phyloP scores from a whole-genome alignment of 2,797 vertebrate species.

The Bucorvus abyssinicus region DNA sequence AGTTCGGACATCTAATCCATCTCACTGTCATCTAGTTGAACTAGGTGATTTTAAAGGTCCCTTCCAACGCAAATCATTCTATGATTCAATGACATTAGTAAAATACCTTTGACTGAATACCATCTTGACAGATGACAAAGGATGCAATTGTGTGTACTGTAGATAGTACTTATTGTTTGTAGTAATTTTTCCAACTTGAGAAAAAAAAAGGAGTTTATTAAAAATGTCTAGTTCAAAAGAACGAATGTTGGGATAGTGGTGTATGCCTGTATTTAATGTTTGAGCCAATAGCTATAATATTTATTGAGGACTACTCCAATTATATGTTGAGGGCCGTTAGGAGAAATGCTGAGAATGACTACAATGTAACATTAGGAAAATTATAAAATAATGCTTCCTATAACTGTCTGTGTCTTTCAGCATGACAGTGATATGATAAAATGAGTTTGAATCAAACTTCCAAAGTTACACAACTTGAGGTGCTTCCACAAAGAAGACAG shows the following conservation, averaged over 20 bases:
- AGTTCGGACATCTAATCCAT: neutral
- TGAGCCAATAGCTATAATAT: neutral
- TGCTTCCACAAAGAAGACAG: neutral
- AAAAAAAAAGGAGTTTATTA: neutral
- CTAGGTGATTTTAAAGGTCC: no score
- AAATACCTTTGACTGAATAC: neutral
- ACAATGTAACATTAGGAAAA: neutral
- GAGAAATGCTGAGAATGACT: neutral
- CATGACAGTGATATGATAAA: neutral
- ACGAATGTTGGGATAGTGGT: neutral
- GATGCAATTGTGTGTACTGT: neutral
- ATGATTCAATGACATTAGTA: neutral
- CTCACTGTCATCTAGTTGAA: neutral
- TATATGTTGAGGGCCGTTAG: neutral
- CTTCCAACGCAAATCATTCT: neutral
- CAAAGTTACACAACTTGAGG: neutral
- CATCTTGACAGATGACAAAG: neutral
- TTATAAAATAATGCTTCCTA: neutral
- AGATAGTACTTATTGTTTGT: neutral
- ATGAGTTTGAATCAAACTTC: neutral
- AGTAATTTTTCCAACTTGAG: neutral
- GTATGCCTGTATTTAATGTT: neutral
- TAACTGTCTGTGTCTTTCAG: neutral
- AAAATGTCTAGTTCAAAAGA: neutral
- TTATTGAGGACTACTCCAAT: neutral